Conservation (phyloP, 1,140 invertebrate species). For the Leptonema lineaticorne region DNA sequence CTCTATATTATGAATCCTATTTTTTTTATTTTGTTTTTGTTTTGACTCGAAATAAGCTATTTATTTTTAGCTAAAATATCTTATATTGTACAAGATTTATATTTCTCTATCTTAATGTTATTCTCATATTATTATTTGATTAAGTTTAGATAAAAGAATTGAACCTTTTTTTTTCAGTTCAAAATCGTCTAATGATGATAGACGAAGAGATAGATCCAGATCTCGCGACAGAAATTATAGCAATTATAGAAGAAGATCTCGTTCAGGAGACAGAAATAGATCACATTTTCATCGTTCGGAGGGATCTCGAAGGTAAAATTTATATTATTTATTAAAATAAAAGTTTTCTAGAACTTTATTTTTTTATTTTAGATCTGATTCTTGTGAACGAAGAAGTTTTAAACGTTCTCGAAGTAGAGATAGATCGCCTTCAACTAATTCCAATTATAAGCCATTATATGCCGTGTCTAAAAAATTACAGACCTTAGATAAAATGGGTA, state of each 20-base stretch:
- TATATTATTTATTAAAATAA: neutral
- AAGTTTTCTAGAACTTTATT: neutral
- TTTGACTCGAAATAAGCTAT: no score
- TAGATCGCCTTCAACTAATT: constrained; percentile 43
- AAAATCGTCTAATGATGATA: constrained; percentile 27
- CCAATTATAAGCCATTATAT: constrained; percentile 52
- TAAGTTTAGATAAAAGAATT: neutral
- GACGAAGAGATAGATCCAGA: constrained; percentile 30
- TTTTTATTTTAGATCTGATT: constrained; percentile 25
- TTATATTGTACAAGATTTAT: neutral
- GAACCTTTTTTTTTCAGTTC: no score
- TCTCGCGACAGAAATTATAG: constrained; percentile 32
- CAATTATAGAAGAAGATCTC: constrained; percentile 25
- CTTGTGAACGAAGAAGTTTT: constrained; percentile 24
- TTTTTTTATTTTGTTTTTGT: no score
- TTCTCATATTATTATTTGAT: no score
- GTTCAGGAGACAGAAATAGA: constrained; percentile 31
- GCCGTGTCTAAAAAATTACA: constrained; percentile 56
- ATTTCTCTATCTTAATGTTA: neutral
- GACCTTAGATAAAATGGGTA: constrained; percentile 58
- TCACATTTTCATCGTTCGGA: constrained; percentile 15
- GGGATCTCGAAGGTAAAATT: constrained; percentile 7
- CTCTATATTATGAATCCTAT: no score
- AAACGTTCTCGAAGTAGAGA: constrained; percentile 42
- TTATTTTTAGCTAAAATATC: no score